Conservation (phyloP, 30 jellyfish, hydroid and myxozoan species). For the Pseudorhiza aurosa region DNA sequence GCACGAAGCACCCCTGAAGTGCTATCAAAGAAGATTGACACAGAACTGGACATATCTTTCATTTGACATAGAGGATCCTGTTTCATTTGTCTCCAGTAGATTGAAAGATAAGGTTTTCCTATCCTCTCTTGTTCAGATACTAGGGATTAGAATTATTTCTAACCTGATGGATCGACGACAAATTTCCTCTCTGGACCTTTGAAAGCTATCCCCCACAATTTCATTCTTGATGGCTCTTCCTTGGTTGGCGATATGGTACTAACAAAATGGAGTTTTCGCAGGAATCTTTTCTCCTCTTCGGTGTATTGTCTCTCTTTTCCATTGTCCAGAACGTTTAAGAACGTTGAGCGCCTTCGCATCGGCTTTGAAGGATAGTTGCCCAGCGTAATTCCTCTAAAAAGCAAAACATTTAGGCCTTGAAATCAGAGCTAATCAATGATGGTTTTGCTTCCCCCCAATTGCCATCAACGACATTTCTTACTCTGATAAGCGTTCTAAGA, state of each 20-base stretch:
- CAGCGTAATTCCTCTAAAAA: conserved; percentile 3
- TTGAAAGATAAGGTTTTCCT: too few relatives aligned
- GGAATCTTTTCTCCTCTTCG: conserved; percentile 71
- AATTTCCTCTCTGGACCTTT: conserved; percentile 32
- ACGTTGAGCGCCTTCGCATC: conserved; percentile 63
- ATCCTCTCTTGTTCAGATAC: too few relatives aligned
- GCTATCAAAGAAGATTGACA: too few relatives aligned
- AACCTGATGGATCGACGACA: conserved; percentile 69
- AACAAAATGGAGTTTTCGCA: conserved; percentile 71
- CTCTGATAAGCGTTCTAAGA: too few relatives aligned
- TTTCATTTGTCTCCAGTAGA: too few relatives aligned
- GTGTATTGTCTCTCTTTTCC: conserved; percentile 70
- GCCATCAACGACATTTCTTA: too few relatives aligned
- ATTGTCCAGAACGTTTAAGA: conserved; percentile 53
- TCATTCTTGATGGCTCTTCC: conserved; percentile 63
- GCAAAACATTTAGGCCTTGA: too few relatives aligned
- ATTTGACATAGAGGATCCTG: too few relatives aligned
- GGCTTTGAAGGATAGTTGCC: conserved; percentile 60
- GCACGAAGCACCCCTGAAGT: too few relatives aligned
- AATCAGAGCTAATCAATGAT: too few relatives aligned
- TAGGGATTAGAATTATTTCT: background rate
- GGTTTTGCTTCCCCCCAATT: too few relatives aligned
- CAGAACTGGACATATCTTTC: too few relatives aligned
- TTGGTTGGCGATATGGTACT: conserved; percentile 55
- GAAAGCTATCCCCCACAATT: conserved; percentile 58